Percentiles rank a stretch among this genome's conserved stretches.
Conservation (phyloP, 2,888 invertebrate genomes). For the Platycheirus albimanus region DNA sequence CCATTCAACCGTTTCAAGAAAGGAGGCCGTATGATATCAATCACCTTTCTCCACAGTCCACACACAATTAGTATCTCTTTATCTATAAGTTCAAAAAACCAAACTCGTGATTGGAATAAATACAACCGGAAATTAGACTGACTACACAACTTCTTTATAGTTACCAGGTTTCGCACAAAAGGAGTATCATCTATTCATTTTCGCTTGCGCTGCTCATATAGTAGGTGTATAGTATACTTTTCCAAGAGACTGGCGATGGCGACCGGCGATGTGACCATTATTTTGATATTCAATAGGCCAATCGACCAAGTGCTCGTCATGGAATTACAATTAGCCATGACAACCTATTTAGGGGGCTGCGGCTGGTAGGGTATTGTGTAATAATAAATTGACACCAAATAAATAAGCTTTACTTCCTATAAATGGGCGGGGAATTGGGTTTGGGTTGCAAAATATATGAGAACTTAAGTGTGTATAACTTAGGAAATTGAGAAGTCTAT, state of each 20-base stretch:
- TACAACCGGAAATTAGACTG: slow-evolving; percentile 66
- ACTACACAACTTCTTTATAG: slow-evolving; percentile 34
- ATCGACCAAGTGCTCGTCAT: slow-evolving; percentile 42
- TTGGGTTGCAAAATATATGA: no score
- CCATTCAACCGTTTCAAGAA: slow-evolving; percentile 25
- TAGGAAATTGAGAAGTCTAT: slow-evolving; percentile 27
- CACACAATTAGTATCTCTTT: slow-evolving; percentile 69
- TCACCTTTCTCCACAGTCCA: slow-evolving; percentile 59
- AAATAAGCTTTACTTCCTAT: slow-evolving; percentile 39
- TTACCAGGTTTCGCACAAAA: slow-evolving; percentile 41
- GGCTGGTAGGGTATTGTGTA: slow-evolving; percentile 49
- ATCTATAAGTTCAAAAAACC: slow-evolving; percentile 52
- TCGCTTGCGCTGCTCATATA: no score
- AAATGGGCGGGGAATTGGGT: slow-evolving; percentile 22
- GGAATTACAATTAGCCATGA: slow-evolving; percentile 62
- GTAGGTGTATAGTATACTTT: background rate
- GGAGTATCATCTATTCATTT: slow-evolving; percentile 32
- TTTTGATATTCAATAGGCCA: slow-evolving; percentile 31
- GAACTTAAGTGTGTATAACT: no score
- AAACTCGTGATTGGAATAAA: slow-evolving; percentile 63
- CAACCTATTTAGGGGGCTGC: slow-evolving; percentile 46
- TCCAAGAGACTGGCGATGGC: background rate
- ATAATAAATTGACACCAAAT: slow-evolving; percentile 65
- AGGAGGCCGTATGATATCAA: slow-evolving; percentile 51
- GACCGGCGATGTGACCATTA: slow-evolving; percentile 18